A percentile compares a stretch with the other conserved stretches of the same genome.
Conservation (phyloP, 2,113 vertebrate species). For the Scytalopus superciliaris region DNA sequence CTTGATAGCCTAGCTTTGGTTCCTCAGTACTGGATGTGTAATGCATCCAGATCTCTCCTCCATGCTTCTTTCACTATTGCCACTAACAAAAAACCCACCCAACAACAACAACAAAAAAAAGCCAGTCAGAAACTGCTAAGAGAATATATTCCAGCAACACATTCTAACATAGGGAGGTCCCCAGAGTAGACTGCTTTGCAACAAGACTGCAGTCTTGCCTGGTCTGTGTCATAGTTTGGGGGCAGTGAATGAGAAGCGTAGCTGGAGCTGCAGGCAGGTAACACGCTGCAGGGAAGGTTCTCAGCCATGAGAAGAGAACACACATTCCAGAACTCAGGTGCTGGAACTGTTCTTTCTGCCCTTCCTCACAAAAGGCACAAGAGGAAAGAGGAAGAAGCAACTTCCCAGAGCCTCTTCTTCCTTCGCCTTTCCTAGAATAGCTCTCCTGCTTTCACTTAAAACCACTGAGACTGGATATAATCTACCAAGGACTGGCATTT, state of each 20-base stretch:
- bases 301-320: neutral
- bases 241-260: rapidly evolving
- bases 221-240: neutral
- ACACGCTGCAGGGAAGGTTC: neutral
- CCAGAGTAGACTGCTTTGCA: neutral
- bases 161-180: neutral
- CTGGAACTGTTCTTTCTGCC: neutral
- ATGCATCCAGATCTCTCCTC: neutral
- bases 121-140: neutral
- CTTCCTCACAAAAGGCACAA: neutral
- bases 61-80: neutral
- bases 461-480: neutral
- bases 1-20: neutral
- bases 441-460: neutral
- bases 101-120: neutral
- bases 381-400: neutral
- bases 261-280: neutral
- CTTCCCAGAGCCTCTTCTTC: neutral
- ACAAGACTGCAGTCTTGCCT: neutral
- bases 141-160: neutral
- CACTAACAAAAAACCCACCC: neutral
- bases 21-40: neutral
- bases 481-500: neutral
- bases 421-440: neutral
- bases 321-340: rapidly evolving